phyloP scores from a whole-genome alignment of 2,888 invertebrate species.

The Mythimna ferrago region DNA sequence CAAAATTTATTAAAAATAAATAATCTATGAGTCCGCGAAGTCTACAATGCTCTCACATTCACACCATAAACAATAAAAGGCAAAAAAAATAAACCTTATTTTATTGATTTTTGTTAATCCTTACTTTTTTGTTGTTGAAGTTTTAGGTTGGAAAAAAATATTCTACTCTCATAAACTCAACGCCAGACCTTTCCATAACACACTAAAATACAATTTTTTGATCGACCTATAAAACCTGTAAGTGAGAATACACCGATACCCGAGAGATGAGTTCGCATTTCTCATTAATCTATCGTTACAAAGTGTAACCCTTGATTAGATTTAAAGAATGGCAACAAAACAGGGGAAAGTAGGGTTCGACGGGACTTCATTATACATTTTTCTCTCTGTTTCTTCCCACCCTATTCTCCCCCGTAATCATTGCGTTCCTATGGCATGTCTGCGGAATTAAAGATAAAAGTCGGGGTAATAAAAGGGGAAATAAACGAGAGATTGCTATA shows the following conservation, averaged over 20 bases:
- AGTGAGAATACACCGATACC: constrained; percentile 1
- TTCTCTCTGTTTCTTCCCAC: constrained; percentile 74
- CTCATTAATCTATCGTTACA: constrained; percentile 66
- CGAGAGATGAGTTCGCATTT: constrained; percentile 30
- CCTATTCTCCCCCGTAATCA: constrained; percentile 77
- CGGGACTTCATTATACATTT: constrained; percentile 82
- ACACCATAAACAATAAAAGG: too few relatives aligned
- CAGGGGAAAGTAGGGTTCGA: constrained; percentile 72
- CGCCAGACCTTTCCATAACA: too few relatives aligned
- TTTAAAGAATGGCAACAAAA: constrained; percentile 79
- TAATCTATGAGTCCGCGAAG: too few relatives aligned
- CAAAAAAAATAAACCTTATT: too few relatives aligned
- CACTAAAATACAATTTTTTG: too few relatives aligned
- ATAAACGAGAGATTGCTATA: constrained; percentile 76
- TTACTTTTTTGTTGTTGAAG: too few relatives aligned
- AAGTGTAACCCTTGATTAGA: constrained; percentile 77
- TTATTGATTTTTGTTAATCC: too few relatives aligned
- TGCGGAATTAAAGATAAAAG: constrained; percentile 82
- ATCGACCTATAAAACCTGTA: not conserved
- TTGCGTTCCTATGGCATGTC: constrained; percentile 79
- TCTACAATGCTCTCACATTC: too few relatives aligned
- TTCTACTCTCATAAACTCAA: too few relatives aligned
- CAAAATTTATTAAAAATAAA: too few relatives aligned
- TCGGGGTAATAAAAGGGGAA: constrained; percentile 78
- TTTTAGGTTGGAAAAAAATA: too few relatives aligned